Evolutionary conservation across 2,113 vertebrate genomes (phyloP).

Genomic region (Lagopus leucura): DNA sequence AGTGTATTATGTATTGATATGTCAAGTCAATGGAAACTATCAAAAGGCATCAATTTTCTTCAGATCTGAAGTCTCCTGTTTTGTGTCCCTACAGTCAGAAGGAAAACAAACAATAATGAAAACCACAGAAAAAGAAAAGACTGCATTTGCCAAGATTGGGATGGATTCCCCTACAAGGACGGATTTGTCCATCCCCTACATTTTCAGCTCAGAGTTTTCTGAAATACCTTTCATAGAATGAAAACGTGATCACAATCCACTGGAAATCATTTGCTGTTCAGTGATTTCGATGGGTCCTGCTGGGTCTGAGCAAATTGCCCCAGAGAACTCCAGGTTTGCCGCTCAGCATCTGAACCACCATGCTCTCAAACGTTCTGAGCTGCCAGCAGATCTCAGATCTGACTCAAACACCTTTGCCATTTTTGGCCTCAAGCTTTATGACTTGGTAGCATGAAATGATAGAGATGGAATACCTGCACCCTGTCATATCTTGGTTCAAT

Average conservation of each 20-base stretch:
- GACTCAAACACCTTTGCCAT: background rate
- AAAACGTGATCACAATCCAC: background rate
- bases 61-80: background rate
- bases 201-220: background rate
- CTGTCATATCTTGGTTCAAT: background rate
- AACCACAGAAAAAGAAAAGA: background rate
- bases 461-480: background rate
- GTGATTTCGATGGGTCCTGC: background rate
- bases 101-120: background rate
- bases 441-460: background rate
- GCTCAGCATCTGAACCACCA: background rate
- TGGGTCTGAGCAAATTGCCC: background rate
- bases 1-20: background rate
- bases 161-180: background rate
- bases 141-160: background rate
- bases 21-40: background rate
- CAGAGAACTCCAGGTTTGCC: background rate
- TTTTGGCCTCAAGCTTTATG: background rate
- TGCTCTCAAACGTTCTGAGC: background rate
- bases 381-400: background rate
- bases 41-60: background rate
- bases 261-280: background rate
- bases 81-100: background rate
- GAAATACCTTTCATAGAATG: background rate
- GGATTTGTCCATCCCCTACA: background rate